Evolutionary conservation across 2,888 invertebrate genomes (phyloP), one percentile per base, ranked within the genome.

Genomic region (Drosophila testacea): DNA sequence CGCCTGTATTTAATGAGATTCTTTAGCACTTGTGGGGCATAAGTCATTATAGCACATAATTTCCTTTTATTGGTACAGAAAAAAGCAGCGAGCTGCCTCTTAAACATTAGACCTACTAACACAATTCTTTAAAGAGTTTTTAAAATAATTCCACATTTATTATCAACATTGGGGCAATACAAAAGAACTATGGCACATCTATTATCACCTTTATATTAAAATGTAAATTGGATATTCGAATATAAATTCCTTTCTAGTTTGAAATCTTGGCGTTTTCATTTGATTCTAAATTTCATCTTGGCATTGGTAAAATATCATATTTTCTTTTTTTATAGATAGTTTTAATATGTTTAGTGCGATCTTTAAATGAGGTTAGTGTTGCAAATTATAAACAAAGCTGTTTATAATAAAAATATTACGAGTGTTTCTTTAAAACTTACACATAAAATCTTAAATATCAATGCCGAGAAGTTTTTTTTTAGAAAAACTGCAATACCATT

Each of bases 1-100:
- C 30, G 6, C 6, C 10, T 16, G 7, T 27, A 16, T 52, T 61
- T 16, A 42, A 52, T 61, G 22, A 10, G 51, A 7, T 32, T 54
- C 38, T 41, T 57, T 39, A n/a, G n/a, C 57, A 69, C 38, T 62
- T 63, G 69, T 36, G 30, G 57, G 39, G 5, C 41, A 57, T 70
- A 57, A 54, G 32, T 59, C 42, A 70, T 41, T 22, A 36, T 39
- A 32, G 22, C 16, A 47, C 9, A 10, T 39, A 10, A 46, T 32
- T 46, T 30, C 4, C 28, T 11, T 39, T 48, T 30, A 2, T 52
- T 30, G 28, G 5, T 1, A 41, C 10, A 50, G 13, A 46, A 41
- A 13, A 11, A 10, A 10, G 16, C 3, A 22, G 22, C 22, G 3
- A 22, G 22, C 22, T 22, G 22, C 22, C 22, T 28, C n/a, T 38